Evolutionary conservation across 2,888 invertebrate genomes (phyloP), one percentile per base, ranked within the genome.

Genomic region (Andrena flavipes): DNA sequence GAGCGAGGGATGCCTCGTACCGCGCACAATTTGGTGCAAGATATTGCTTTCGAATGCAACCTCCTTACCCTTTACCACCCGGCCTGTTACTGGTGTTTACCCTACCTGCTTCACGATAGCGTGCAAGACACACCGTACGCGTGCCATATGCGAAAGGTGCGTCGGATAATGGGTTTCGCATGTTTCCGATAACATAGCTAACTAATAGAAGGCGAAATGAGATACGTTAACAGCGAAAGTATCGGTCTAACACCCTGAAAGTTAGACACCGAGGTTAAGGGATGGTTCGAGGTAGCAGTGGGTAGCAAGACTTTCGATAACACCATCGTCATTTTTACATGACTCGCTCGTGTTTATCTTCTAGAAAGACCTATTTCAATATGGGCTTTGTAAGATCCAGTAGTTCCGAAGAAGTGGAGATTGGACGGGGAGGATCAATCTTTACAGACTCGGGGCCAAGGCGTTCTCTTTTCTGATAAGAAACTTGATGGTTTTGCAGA

Each of bases 31-130:
- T 88, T 90, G 85, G 88, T 87, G 85, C 89, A 88, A 89, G 90
- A 91, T 90, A 92, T 92, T 92, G 90, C 91, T 84, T 72, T 87
- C 85, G 87, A 90, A 88, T 85, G 88, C 84, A 86, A 86, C 88
- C 83, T 85, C 83, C 86, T 87, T 87, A 85, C 86, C 84, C 90
- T 86, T 88, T 85, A 74, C 86, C 86, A 76, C 78, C 83, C 71
- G 76, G 69, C 74, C 87, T 84, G 86, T 91, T 89, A 90, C 85
- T 86, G 78, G 86, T 87, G 87, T 91, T 91, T 89, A 85, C 90
- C 79, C 77, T 89, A 83, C 84, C 87, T 85, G 86, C 80, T 78
- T 76, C 62, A 78, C 65, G 67, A 82, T 80, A 84, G 59, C 67
- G 65, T 67, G 51, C 64, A 56, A 48, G 74, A 68, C 64, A 65